Evolutionary conservation across 2,113 vertebrate species (phyloP).

Genomic region (Gadus chalcogrammus): DNA sequence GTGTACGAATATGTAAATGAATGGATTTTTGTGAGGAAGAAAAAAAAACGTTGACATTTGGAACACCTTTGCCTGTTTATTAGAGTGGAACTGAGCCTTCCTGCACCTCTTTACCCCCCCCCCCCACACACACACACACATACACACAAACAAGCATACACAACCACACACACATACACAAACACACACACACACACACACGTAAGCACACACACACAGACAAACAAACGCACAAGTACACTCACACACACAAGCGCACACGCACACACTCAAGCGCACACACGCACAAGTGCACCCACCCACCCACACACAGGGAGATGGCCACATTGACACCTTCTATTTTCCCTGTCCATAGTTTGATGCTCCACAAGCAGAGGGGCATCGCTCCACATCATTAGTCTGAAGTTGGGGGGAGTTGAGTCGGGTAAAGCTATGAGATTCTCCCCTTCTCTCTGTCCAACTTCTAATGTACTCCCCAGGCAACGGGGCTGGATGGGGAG

Average conservation of each 20-base stretch:
- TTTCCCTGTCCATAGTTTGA: conserved; percentile 39
- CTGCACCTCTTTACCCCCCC: neutral
- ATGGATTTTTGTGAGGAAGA: too few relatives aligned
- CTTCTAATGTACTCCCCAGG: neutral
- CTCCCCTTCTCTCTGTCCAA: conserved; percentile 21
- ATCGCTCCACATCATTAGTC: conserved; percentile 47
- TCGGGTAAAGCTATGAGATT: conserved; percentile 19
- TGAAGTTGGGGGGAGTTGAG: conserved; percentile 25
- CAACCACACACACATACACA: neutral
- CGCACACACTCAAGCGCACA: neutral
- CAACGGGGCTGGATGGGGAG: conserved; percentile 17
- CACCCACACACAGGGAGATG: neutral
- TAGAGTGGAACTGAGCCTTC: conserved; percentile 58
- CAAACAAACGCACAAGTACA: neutral
- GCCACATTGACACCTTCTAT: neutral
- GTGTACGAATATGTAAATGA: too few relatives aligned
- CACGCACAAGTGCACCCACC: neutral
- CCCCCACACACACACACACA: conserved; percentile 9
- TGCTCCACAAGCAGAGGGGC: conserved; percentile 37
- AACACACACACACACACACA: neutral
- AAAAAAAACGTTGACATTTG: conserved; percentile 13
- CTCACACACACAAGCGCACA: neutral
- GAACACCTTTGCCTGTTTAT: conserved; percentile 32
- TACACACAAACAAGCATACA: too few relatives aligned
- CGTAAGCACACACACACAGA: neutral